Base-by-base conservation (phyloP, 1,140 invertebrate species). In the Drosophila biarmipes region DNA sequence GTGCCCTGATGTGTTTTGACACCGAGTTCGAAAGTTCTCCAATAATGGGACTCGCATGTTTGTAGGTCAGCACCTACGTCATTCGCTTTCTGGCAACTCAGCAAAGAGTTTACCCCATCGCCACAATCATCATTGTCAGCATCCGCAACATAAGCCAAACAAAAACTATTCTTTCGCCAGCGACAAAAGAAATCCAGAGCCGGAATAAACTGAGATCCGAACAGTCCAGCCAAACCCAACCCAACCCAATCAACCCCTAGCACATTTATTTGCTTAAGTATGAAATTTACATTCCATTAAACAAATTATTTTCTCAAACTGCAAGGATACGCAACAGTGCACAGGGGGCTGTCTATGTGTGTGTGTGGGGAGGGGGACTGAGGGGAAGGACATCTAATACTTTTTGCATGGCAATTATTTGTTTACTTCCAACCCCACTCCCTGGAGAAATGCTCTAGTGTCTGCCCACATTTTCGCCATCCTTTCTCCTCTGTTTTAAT, bases 281-380 rank as follows among this genome's bases (percentile, higher is more conserved):
- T 79, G 73, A 87, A 87, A 87, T 87, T 87, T 87, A 87, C 82
- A 87, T 87, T 87, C 84, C 82, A 87, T 87, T 87, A 87, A 89
- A 84, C 82, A 89, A 87, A 87, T 87, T 87, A 89, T 87, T 87
- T 87, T 86, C 55, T 82, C 81, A 56, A 78, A 74, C 68, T 86
- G 78, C 61, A 67, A 54, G 61, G 53, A 42, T 69, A 74, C 72
- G 72, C 72, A 52, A 74, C 71, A 75, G 53, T 63, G 61, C 71
- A 51, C 45, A 61, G 10, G 24, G 35, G 45, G 21, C 24, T 19
- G 12, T 29, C 34, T 38, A 15, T 42, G 15, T 11, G 0, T 7
- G 46, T 29, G n/a, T 48, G n/a, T 29, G 8, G 12, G 6, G 29
- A 10, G 29, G 10, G 10, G 62, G 34, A 17, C 10, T 6, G 29